Conservation (phyloP, 2,797 vertebrate species). For the Phataginus tetradactyla region DNA sequence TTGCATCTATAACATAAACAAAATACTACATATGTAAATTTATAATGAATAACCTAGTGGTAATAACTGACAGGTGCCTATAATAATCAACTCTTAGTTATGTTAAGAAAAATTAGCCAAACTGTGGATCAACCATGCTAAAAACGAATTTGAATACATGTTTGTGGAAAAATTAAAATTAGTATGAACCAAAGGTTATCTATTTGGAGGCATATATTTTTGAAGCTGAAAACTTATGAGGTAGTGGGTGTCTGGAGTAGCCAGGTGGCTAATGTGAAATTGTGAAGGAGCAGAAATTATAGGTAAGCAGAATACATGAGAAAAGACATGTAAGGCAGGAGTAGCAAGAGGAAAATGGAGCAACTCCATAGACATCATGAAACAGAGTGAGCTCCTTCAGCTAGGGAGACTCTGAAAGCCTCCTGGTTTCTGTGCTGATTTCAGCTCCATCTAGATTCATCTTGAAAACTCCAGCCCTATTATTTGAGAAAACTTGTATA, state of each 20-base stretch:
- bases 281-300: neutral
- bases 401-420: neutral
- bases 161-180: neutral
- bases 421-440: neutral
- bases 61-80: neutral
- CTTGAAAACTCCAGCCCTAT: neutral
- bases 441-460: neutral
- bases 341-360: neutral
- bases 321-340: neutral
- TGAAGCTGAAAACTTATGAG: neutral
- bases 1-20: neutral
- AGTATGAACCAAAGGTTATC: neutral
- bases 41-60: neutral
- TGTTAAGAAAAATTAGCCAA: neutral
- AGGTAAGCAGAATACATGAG: neutral
- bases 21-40: neutral
- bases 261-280: neutral
- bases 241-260: neutral
- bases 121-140: neutral
- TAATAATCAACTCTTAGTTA: neutral
- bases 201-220: neutral
- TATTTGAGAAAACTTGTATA: neutral
- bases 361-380: neutral
- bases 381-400: neutral
- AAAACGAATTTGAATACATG: slow-evolving; percentile 19